Evolutionary conservation across 2,888 invertebrate genomes (phyloP).

Genomic region (Eupithecia abbreviata): DNA sequence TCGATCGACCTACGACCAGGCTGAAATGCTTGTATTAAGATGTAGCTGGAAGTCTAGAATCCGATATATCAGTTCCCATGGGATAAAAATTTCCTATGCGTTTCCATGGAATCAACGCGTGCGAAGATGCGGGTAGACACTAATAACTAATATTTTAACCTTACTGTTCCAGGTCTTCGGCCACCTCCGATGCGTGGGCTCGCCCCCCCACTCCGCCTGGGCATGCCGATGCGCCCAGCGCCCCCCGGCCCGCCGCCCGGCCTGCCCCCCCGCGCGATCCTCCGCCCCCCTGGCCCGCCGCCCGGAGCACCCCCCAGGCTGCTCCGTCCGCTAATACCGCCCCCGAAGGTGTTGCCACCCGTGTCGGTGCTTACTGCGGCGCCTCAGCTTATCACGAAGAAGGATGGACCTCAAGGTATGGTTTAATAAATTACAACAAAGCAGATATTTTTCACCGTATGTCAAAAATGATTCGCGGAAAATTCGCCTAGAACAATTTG

Average conservation of each 20-base stretch:
- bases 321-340: constrained; percentile 84
- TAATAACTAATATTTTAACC: neutral
- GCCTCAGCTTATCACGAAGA: constrained; percentile 90
- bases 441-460: too few species aligned
- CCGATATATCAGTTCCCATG: too few species aligned
- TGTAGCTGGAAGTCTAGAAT: too few species aligned
- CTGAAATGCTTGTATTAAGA: too few species aligned
- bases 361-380: constrained; percentile 92
- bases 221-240: constrained; percentile 72
- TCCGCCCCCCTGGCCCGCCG: constrained; percentile 86
- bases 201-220: constrained; percentile 49
- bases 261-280: constrained; percentile 77
- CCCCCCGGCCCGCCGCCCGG: constrained; percentile 76
- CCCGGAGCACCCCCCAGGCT: constrained; percentile 77
- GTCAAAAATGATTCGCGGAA: too few species aligned
- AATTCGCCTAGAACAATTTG: too few species aligned
- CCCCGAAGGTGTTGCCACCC: constrained; percentile 64
- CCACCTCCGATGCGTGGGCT: constrained; percentile 66
- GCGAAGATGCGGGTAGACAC: too few species aligned
- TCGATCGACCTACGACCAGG: too few species aligned
- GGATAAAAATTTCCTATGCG: too few species aligned
- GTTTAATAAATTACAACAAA: neutral
- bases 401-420: constrained; percentile 84
- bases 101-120: too few species aligned
- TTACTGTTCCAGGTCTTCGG: constrained; percentile 56